Base-by-base conservation (phyloP, 2,113 vertebrate species). In the Arenaria interpres region DNA sequence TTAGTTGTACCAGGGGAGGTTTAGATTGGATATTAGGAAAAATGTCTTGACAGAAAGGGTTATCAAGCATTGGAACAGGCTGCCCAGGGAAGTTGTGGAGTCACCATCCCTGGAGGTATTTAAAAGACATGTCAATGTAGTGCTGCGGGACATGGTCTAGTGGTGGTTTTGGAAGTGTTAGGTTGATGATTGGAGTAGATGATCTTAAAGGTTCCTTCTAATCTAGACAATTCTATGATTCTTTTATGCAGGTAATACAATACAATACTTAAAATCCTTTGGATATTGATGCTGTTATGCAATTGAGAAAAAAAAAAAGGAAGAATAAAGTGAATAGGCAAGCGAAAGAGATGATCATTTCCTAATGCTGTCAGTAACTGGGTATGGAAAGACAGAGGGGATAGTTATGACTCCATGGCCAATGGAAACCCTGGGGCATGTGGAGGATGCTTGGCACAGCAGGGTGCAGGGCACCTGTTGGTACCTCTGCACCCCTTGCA, bases 321-420 rank as follows among this genome's bases (percentile, higher is more conserved):
- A 33, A 45, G 80, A 76, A 27, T 37, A 28, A 67, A 50, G 30
- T n/a, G 14, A 4, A 3, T 24, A 57, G 51, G 18, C n/a, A 85
- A 81, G 14, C 33, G 7, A 67, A 37, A 71, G 57, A 45, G 4
- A 30, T 32, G 7, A 51, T 8, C 2, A n/a, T 75, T 85, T 75
- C 32, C 19, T 85, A 59, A 18, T 18, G 10, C 8, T 32, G 28
- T 14, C 41, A 77, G 39, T 48, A 60, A 14, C 10, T 6, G 56
- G 35, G 6, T 23, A 12, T 10, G 48, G 48, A 33, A 88, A 64
- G 15, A 9, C 57, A 20, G 5, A 30, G 51, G 14, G 0, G 0
- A 19, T 54, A 14, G 17, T 16, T 37, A 8, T 27, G 53, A 15
- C 7, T 60, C 10, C 35, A 28, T 0, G 4, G 28, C 27, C 56